A percentile compares a stretch with the other conserved stretches of the same genome.
Evolutionary conservation across 2,113 vertebrate species (phyloP).

Genomic region (Cryptoleucopteryx plumbea): DNA sequence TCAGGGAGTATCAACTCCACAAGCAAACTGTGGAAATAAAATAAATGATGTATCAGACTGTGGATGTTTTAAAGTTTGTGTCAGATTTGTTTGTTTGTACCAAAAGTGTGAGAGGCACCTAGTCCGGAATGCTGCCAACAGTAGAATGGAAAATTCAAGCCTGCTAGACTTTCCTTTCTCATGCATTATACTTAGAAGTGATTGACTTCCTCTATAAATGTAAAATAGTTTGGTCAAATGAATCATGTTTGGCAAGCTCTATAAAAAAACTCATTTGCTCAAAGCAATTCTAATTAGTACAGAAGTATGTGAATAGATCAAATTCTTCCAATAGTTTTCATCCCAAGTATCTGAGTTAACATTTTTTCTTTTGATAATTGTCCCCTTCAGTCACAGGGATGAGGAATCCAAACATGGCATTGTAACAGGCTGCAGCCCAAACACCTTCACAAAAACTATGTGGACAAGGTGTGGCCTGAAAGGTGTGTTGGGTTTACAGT

Average conservation of each 20-base stretch:
- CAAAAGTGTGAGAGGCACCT: not conserved
- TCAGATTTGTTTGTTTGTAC: not conserved
- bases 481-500: conserved; percentile 5
- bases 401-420: not conserved
- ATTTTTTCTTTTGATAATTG: not conserved
- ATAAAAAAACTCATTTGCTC: not conserved
- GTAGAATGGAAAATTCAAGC: not conserved
- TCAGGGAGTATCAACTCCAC: not conserved
- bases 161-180: not conserved
- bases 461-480: not conserved
- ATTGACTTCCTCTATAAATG: not conserved
- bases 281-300: not conserved
- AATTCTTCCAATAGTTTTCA: not conserved
- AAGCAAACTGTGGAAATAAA: not conserved
- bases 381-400: not conserved
- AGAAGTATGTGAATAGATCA: not conserved
- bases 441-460: not conserved
- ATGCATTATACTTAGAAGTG: not conserved
- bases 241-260: not conserved
- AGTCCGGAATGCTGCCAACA: not conserved
- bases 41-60: not conserved
- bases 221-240: not conserved
- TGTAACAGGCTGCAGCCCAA: not conserved
- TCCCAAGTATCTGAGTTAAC: not conserved
- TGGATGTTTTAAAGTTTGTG: not conserved